Base-by-base conservation (phyloP, 2,888 invertebrate species). In the Cephus sareptanus region DNA sequence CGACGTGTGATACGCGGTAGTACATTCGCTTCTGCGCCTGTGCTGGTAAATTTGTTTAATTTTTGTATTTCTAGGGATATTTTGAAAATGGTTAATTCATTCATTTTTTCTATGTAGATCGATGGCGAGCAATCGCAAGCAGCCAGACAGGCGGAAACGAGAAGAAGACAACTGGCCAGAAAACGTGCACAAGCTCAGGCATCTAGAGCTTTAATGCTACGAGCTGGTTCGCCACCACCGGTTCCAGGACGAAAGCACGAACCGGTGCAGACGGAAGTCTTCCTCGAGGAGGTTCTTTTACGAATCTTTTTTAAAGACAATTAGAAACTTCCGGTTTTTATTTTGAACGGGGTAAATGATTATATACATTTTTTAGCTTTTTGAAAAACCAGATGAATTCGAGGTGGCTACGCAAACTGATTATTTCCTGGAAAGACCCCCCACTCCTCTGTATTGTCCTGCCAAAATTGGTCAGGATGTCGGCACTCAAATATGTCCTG, bases 341-440 rank as follows among this genome's bases (percentile, higher is more conserved):
- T 56, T 56, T 9, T 6, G 37, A 12, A 23, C 23, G 0, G 23
- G 56, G 23, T 23, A 56, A 56, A 56, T 56, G 1, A 56, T 56
- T 6, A 23, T 56, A 9, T 23, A 56, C 9, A 56, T 56, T 85
- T 85, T 80, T 35, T 89, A 94, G 94, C 91, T 96, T 76, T 95
- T 94, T 88, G 95, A 95, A 84, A 95, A 95, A 86, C 96, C 96
- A 75, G 94, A 94, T 31, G 96, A 96, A 89, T 93, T 94, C 81
- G 96, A 97, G 87, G 95, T 94, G 76, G 95, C 95, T 85, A 96
- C 96, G 77, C 97, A 97, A 92, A 98, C 98, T 34, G 98, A 98
- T 92, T 94, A 96, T 85, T 96, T 96, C 92, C 92, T 96, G 81
- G 97, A 98, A 91, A 94, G 96, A 85, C 97, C 97, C 9, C 94